Evolutionary conservation across 2,888 invertebrate genomes (phyloP).

Genomic region (Cheilosia scutellata): DNA sequence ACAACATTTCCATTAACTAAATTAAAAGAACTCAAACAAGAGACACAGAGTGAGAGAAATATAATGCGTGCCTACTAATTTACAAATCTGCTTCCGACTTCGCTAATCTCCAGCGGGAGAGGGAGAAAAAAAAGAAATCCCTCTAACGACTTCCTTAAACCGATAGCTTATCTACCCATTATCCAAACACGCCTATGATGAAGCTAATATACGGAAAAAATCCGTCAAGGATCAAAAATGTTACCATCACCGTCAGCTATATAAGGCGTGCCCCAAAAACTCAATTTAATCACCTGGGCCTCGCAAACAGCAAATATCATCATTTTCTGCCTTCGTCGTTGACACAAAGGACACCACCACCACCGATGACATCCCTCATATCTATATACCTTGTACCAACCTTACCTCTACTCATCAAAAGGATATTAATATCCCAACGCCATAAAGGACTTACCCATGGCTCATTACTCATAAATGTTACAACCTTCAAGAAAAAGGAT

Average conservation of each 20-base stretch:
- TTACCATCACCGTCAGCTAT: slow-evolving; percentile 20
- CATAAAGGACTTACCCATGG: slow-evolving; percentile 75
- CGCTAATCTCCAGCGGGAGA: not conserved
- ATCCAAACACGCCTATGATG: slow-evolving; percentile 57
- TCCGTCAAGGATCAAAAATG: slow-evolving; percentile 58
- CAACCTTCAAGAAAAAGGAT: slow-evolving; percentile 70
- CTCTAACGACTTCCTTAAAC: slow-evolving; percentile 48
- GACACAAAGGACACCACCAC: slow-evolving; percentile 24
- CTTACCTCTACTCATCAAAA: slow-evolving; percentile 64
- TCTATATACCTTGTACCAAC: slow-evolving; percentile 32
- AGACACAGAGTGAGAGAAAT: not conserved
- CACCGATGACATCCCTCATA: slow-evolving; percentile 41
- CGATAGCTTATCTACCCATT: slow-evolving; percentile 68
- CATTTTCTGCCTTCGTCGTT: not conserved
- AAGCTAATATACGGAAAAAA: slow-evolving; percentile 43
- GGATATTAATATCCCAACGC: slow-evolving; percentile 70
- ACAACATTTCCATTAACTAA: slow-evolving; percentile 64
- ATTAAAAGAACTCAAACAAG: slow-evolving; percentile 41
- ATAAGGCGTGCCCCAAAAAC: slow-evolving; percentile 62
- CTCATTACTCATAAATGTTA: slow-evolving; percentile 76
- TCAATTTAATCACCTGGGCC: slow-evolving; percentile 69
- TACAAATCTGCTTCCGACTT: not conserved
- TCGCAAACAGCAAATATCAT: slow-evolving; percentile 12
- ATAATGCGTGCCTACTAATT: not conserved
- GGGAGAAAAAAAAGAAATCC: slow-evolving; percentile 15